Conservation (phyloP, 1,140 invertebrate genomes). For the Platyura marginata region DNA sequence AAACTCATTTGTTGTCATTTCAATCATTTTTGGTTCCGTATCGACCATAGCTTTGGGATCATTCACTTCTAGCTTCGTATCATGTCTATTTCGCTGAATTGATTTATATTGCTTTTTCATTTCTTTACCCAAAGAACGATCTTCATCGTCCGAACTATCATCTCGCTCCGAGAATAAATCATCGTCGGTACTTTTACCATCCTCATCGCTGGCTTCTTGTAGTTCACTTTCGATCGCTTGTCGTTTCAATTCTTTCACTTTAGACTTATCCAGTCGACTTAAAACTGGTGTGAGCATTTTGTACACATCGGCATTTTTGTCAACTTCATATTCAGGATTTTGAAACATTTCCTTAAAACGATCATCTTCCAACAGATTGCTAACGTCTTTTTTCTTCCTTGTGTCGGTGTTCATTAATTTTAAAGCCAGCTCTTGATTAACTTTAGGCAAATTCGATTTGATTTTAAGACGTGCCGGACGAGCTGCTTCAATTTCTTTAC, state of each 20-base stretch:
- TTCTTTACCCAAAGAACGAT: constrained; percentile 58
- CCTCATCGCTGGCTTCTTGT: constrained; percentile 16
- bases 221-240: constrained; percentile 21
- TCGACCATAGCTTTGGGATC: not conserved
- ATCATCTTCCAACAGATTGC: constrained; percentile 60
- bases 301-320: constrained; percentile 71
- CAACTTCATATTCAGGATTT: constrained; percentile 88
- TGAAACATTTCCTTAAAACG: constrained; percentile 81
- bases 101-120: constrained; percentile 52
- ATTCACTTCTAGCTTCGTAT: constrained; percentile 17
- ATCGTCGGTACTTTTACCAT: constrained; percentile 23
- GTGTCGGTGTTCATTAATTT: constrained; percentile 53
- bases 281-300: constrained; percentile 77
- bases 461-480: constrained; percentile 59
- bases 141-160: constrained; percentile 60
- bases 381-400: constrained; percentile 36
- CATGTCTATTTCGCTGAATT: constrained; percentile 17
- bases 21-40: constrained; percentile 34
- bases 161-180: constrained; percentile 19
- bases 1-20: constrained; percentile 41
- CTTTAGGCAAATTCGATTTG: constrained; percentile 47
- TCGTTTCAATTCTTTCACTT: constrained; percentile 34
- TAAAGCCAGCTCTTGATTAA: constrained; percentile 72
- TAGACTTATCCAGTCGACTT: constrained; percentile 53
- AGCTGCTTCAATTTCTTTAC: constrained; percentile 72